A percentile compares a stretch with the other conserved stretches of the same genome.
Conservation (phyloP, 2,797 vertebrate species). For the Antrozous pallidus region DNA sequence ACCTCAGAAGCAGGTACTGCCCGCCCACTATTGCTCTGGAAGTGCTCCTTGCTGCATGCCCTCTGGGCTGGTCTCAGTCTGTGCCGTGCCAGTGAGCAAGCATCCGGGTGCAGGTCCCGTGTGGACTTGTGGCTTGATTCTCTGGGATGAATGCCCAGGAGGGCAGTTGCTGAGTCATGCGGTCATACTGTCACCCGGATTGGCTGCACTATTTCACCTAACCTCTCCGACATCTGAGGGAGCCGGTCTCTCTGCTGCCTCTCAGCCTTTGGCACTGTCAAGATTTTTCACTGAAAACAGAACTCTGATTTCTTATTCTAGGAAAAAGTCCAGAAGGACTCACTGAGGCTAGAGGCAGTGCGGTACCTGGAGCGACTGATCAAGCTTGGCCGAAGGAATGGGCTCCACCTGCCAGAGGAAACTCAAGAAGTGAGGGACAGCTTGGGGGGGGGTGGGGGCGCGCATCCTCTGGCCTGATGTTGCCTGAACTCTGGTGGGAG, state of each 20-base stretch:
- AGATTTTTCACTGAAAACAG: accelerated
- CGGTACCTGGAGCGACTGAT: slow-evolving; percentile 93
- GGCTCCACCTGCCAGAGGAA: slow-evolving; percentile 91
- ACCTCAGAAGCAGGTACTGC: not conserved
- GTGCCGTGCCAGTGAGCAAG: accelerated
- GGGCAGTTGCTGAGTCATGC: accelerated
- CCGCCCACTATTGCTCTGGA: accelerated
- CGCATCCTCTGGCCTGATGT: not conserved
- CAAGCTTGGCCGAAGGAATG: slow-evolving; percentile 91
- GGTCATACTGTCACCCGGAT: too few relatives aligned
- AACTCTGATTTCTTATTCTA: slow-evolving; percentile 59
- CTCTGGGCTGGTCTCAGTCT: accelerated
- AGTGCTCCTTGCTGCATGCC: accelerated
- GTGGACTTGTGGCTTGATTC: accelerated
- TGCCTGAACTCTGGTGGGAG: not conserved
- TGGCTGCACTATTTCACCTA: accelerated
- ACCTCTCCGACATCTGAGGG: accelerated
- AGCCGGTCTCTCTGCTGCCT: accelerated
- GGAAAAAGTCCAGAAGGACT: slow-evolving; percentile 83
- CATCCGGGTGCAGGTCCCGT: accelerated
- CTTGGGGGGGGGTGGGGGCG: not conserved
- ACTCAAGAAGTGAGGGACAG: slow-evolving; percentile 88
- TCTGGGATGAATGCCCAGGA: accelerated
- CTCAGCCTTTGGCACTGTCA: accelerated
- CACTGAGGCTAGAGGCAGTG: slow-evolving; percentile 85